Evolutionary conservation across 2,113 vertebrate species (phyloP).

Genomic region (Perca flavescens): DNA sequence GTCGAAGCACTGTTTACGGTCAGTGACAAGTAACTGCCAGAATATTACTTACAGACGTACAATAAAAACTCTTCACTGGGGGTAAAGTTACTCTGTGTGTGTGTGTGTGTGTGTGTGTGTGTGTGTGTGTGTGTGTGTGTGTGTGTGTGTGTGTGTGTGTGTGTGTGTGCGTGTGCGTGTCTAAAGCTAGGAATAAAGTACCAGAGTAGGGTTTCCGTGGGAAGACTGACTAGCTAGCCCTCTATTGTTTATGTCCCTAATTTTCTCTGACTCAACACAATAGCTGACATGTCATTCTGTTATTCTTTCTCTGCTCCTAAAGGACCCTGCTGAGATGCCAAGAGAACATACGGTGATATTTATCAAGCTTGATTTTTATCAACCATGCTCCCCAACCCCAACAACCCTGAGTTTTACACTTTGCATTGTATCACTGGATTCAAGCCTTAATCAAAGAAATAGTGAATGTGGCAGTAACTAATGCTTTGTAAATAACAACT

Average conservation of each 20-base stretch:
- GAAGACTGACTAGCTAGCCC: conserved; percentile 69
- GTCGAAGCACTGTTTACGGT: neutral
- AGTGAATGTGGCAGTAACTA: neutral
- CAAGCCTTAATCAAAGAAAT: neutral
- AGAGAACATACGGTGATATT: conserved; percentile 47
- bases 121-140: neutral
- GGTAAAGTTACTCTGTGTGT: neutral
- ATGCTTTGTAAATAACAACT: neutral
- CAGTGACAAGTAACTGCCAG: conserved; percentile 3
- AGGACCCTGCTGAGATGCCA: conserved; percentile 61
- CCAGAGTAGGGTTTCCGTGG: conserved; percentile 70
- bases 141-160: neutral
- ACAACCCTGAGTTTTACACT: neutral
- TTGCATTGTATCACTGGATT: conserved; percentile 8
- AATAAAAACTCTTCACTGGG: conserved; percentile 30
- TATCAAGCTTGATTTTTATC: conserved; percentile 36
- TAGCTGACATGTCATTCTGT: conserved; percentile 80
- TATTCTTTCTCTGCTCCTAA: conserved; percentile 72
- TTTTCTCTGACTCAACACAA: conserved; percentile 83
- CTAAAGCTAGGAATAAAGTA: conserved; percentile 56
- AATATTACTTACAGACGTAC: neutral
- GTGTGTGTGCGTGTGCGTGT: neutral
- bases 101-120: neutral
- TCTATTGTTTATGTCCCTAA: conserved; percentile 76
- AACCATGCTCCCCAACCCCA: conserved; percentile 6